Evolutionary conservation across 2,797 vertebrate genomes (phyloP).

Genomic region (Coregonus sp.): DNA sequence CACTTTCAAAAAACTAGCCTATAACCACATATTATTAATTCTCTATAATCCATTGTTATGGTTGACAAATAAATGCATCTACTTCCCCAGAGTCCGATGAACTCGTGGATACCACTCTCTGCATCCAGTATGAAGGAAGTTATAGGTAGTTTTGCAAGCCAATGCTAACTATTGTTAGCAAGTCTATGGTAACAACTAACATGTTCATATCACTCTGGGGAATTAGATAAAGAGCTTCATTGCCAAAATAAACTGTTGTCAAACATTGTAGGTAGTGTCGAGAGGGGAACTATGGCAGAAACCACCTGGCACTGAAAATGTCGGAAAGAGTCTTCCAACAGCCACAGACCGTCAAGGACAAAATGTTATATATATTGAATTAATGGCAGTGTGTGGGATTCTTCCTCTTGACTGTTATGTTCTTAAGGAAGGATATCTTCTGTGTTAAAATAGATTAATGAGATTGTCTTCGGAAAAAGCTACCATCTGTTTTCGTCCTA

Average conservation of each 20-base stretch:
- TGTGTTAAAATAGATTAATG: slow-evolving; percentile 23
- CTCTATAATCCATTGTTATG: background rate
- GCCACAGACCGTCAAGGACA: background rate
- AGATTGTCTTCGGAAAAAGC: slow-evolving; percentile 12
- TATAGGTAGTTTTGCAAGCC: too few species aligned
- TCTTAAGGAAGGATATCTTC: slow-evolving; percentile 48
- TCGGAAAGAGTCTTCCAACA: background rate
- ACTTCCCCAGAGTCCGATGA: too few species aligned
- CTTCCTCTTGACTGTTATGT: slow-evolving; percentile 26
- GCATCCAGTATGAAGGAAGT: too few species aligned
- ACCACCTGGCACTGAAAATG: background rate
- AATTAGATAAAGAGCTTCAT: background rate
- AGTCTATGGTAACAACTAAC: too few species aligned
- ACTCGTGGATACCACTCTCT: too few species aligned
- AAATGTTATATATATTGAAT: background rate
- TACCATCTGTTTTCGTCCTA: slow-evolving; percentile 39
- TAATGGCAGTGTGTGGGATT: background rate
- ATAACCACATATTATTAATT: background rate
- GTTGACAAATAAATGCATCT: too few species aligned
- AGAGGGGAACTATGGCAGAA: background rate
- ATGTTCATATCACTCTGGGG: too few species aligned
- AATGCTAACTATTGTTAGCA: too few species aligned
- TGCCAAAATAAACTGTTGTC: background rate
- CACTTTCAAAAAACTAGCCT: background rate
- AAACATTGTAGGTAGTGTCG: background rate